A percentile compares a stretch with the other conserved stretches of the same genome.
These are phyloP conservation scores for Dorcus parallelipipedus DNA, from an alignment of 2,888 invertebrate species.

Conservation along the genomic window DNA sequence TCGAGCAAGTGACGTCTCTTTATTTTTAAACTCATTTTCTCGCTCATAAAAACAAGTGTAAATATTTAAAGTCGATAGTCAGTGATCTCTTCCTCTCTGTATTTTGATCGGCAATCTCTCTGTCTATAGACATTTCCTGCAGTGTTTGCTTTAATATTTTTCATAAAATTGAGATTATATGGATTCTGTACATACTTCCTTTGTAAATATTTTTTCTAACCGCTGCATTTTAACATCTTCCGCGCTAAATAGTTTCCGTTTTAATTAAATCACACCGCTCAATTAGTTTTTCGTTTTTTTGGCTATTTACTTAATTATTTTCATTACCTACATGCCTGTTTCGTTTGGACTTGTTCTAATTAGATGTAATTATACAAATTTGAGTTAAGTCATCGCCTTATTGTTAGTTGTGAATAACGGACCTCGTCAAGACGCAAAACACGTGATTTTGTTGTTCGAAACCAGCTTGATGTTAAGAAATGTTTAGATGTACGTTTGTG, in stretches of 20 bases:
- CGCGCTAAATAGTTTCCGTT: background rate
- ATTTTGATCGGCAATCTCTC: conserved; percentile 49
- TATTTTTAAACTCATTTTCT: conserved; percentile 42
- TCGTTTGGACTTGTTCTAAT: too few relatives aligned
- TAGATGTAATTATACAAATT: too few relatives aligned
- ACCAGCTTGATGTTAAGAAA: too few relatives aligned
- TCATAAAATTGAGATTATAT: conserved; percentile 51
- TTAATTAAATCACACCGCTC: background rate
- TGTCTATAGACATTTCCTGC: conserved; percentile 49
- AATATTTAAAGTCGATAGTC: conserved; percentile 49
- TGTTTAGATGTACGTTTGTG: too few relatives aligned
- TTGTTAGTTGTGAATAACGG: too few relatives aligned
- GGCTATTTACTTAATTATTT: background rate
- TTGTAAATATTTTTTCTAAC: conserved; percentile 44
- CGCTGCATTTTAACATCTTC: conserved; percentile 31
- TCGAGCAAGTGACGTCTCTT: conserved; percentile 32
- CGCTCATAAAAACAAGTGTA: conserved; percentile 45
- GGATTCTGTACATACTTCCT: conserved; percentile 45
- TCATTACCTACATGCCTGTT: background rate
- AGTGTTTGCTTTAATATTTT: conserved; percentile 50
- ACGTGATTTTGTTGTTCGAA: too few relatives aligned
- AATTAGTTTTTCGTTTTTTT: conserved; percentile 2
- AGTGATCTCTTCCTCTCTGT: conserved; percentile 44
- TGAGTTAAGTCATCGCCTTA: too few relatives aligned
- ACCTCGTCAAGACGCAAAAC: too few relatives aligned